phyloP scores from a whole-genome alignment of 2,113 vertebrate genomes.

The Neodon shergylaensis region DNA sequence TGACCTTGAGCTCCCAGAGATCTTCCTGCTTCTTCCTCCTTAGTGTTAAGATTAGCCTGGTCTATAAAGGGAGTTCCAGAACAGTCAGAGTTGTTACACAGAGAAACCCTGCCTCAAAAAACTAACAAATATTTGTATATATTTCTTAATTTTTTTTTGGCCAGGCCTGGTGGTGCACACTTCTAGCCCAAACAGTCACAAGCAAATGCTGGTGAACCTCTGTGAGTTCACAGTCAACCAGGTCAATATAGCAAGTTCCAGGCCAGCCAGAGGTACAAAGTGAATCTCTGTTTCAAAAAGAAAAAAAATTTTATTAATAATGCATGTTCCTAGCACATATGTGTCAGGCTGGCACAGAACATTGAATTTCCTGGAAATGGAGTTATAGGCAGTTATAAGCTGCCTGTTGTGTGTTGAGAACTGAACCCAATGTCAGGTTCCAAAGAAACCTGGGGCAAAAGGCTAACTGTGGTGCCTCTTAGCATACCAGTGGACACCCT shows the following conservation, averaged over 20 bases:
- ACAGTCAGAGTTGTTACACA: no score
- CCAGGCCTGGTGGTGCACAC: neutral
- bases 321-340: neutral
- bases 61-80: no score
- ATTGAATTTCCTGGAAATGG: neutral
- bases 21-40: neutral
- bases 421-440: neutral
- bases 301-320: neutral
- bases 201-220: neutral
- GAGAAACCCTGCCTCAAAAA: no score
- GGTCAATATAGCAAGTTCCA: neutral
- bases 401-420: neutral
- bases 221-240: neutral
- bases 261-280: neutral
- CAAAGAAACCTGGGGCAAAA: neutral
- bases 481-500: neutral
- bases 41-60: no score
- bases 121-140: no score
- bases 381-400: neutral
- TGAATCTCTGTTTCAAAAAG: neutral
- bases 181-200: neutral
- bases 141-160: neutral
- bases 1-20: neutral
- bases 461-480: neutral
- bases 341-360: neutral